Conservation (phyloP, 2,888 invertebrate genomes). For the Spatulosminthurus flaviceps region DNA sequence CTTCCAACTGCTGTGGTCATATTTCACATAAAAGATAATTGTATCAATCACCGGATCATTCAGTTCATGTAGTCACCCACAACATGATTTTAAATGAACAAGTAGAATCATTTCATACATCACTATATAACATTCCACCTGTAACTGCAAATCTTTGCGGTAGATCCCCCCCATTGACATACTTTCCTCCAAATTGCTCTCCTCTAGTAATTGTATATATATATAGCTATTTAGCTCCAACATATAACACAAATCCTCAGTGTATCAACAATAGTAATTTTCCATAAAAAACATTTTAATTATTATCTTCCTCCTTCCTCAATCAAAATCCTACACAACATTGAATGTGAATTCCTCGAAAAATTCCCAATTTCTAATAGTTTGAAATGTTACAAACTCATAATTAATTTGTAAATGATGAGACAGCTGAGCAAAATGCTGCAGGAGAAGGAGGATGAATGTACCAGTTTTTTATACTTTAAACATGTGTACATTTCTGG, state of each 20-base stretch:
- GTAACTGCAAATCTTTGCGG: background rate
- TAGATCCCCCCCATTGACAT: background rate
- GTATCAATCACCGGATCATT: constrained; percentile 38
- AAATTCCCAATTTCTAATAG: background rate
- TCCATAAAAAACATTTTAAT: constrained; percentile 2
- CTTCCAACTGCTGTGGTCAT: constrained; percentile 38
- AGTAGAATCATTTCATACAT: background rate
- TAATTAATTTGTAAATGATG: too few relatives aligned
- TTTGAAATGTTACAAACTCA: background rate
- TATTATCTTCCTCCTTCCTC: too few relatives aligned
- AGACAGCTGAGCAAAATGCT: too few relatives aligned
- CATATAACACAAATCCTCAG: too few relatives aligned
- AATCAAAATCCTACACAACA: too few relatives aligned
- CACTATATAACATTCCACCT: background rate
- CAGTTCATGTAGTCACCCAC: constrained; percentile 33
- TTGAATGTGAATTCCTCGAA: too few relatives aligned
- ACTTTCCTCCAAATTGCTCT: background rate
- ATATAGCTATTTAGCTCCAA: too few relatives aligned
- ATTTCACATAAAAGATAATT: constrained; percentile 28
- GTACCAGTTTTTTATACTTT: too few relatives aligned
- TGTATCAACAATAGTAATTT: too few relatives aligned
- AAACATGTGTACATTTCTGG: background rate
- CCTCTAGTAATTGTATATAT: too few relatives aligned
- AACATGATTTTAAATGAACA: constrained; percentile 22
- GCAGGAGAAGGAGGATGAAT: too few relatives aligned